phyloP scores from a whole-genome alignment of 1,140 invertebrate genomes.

The Drosophila tristis region DNA sequence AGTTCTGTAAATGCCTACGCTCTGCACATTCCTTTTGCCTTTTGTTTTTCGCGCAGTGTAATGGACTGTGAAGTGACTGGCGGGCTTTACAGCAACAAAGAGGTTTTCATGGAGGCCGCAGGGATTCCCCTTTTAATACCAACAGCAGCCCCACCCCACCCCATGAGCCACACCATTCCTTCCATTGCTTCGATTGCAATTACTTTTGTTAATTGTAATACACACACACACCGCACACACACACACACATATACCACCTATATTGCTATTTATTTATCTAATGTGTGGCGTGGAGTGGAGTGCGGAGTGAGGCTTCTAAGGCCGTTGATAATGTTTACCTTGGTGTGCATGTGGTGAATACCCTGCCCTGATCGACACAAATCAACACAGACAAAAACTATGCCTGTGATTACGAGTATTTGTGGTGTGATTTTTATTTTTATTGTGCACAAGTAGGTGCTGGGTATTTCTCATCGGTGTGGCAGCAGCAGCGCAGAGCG shows the following conservation, averaged over 20 bases:
- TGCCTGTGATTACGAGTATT: conserved; percentile 51
- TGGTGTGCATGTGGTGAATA: conserved; percentile 79
- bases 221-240: conserved; percentile 23
- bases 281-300: conserved; percentile 8
- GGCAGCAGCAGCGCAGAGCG: conserved; percentile 41
- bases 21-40: too few relatives aligned
- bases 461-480: conserved; percentile 28
- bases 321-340: conserved; percentile 56
- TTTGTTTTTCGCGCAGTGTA: conserved; percentile 14
- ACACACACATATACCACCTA: conserved; percentile 3
- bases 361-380: conserved; percentile 32
- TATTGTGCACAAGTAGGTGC: conserved; percentile 2
- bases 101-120: conserved; percentile 44
- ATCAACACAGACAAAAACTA: conserved; percentile 23
- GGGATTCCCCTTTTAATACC: conserved; percentile 27
- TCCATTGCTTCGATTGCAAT: conserved; percentile 47
- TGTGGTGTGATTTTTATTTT: conserved; percentile 40
- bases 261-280: conserved; percentile 56
- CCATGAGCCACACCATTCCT: too few relatives aligned
- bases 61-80: conserved; percentile 22
- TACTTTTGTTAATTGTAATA: conserved; percentile 78
- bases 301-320: conserved; percentile 26
- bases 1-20: neutral
- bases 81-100: conserved; percentile 37
- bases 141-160: neutral